Evolutionary conservation across 1,140 invertebrate species (phyloP).

Genomic region (Neuroterus valhalla): DNA sequence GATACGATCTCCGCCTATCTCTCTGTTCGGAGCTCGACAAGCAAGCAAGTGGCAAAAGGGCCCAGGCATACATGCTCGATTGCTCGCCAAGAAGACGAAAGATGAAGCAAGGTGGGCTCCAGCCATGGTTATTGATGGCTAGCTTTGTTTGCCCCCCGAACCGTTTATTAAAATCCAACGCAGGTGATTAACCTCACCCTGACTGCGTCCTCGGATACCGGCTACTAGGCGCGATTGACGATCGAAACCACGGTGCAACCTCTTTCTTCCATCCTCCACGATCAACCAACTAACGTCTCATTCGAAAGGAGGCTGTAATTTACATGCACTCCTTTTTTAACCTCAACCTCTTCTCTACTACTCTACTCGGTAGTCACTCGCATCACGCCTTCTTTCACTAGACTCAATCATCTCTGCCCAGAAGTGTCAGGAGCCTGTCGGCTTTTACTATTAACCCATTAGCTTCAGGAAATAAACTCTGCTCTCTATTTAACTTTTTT

Average conservation of each 20-base stretch:
- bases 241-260: conserved; percentile 25
- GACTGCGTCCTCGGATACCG: conserved; percentile 56
- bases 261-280: conserved; percentile 19
- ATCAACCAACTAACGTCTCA: conserved; percentile 30
- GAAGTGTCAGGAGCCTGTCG: neutral
- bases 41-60: conserved; percentile 65
- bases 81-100: conserved; percentile 10
- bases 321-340: conserved; percentile 26
- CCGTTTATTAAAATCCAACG: conserved; percentile 73
- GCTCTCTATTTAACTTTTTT: too few relatives aligned
- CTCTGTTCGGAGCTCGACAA: conserved; percentile 62
- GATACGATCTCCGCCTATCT: conserved; percentile 74
- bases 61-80: conserved; percentile 50
- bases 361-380: conserved; percentile 14
- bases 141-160: conserved; percentile 69
- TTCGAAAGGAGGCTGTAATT: conserved; percentile 24
- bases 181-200: conserved; percentile 67
- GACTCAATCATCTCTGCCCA: conserved; percentile 17
- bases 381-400: conserved; percentile 11
- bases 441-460: neutral
- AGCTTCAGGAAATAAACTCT: too few relatives aligned
- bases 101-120: conserved; percentile 50
- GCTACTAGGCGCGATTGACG: conserved; percentile 54
- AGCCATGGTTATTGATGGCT: conserved; percentile 69
- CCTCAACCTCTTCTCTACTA: too few relatives aligned